Evolutionary conservation across 2,113 vertebrate genomes (phyloP).

Genomic region (Micronycteris hirsuta): DNA sequence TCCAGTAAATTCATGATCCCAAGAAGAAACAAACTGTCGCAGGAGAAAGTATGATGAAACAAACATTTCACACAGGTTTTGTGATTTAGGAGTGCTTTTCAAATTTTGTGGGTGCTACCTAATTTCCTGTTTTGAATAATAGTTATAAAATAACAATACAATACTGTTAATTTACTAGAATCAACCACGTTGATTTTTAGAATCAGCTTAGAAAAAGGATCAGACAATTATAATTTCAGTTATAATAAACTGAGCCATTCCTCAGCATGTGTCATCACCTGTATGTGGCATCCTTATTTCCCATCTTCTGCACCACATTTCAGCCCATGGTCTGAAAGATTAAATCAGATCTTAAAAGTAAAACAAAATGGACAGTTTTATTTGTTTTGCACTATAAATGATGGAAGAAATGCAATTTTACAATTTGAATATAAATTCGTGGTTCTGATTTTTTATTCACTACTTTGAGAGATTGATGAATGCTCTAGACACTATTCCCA

Average conservation of each 20-base stretch:
- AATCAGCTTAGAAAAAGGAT: neutral
- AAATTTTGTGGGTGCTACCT: neutral
- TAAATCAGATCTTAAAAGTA: neutral
- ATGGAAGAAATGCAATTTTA: neutral
- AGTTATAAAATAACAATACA: neutral
- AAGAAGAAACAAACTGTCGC: neutral
- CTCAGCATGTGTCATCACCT: neutral
- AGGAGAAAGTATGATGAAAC: neutral
- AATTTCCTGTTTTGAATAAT: neutral
- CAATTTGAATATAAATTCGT: neutral
- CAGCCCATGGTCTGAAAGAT: neutral
- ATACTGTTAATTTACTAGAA: neutral
- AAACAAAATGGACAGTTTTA: neutral
- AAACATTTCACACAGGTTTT: neutral
- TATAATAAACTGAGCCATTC: neutral
- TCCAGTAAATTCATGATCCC: neutral
- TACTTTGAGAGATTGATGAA: neutral
- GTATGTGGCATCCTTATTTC: neutral
- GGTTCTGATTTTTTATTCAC: neutral
- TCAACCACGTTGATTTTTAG: neutral
- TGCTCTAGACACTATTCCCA: neutral
- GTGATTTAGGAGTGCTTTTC: neutral
- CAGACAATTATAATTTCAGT: neutral
- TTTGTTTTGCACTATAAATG: neutral
- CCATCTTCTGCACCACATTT: neutral